Conservation (phyloP, 2,888 invertebrate genomes). For the Orthonevra nobilis region DNA sequence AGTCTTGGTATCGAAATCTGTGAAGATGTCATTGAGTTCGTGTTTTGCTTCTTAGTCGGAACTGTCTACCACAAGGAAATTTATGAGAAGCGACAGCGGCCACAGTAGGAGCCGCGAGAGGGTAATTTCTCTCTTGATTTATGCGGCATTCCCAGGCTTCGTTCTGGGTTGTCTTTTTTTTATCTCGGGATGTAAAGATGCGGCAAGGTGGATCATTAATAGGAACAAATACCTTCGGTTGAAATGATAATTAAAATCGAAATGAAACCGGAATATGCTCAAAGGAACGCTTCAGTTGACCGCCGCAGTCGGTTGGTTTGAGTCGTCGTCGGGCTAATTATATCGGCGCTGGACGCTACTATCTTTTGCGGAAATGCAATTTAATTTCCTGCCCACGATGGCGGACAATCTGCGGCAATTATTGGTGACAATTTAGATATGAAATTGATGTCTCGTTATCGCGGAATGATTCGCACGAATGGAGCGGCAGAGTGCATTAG, state of each 20-base stretch:
- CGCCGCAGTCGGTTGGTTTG: too few relatives aligned
- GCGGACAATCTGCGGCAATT: conserved; percentile 39
- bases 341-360: neutral
- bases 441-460: conserved; percentile 50
- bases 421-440: conserved; percentile 66
- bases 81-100: conserved; percentile 33
- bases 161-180: conserved; percentile 27
- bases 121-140: conserved; percentile 57
- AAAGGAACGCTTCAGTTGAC: neutral
- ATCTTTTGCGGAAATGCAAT: conserved; percentile 58
- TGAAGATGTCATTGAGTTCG: conserved; percentile 25
- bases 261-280: conserved; percentile 2
- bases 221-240: conserved; percentile 8
- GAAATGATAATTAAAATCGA: conserved; percentile 28
- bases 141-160: conserved; percentile 26
- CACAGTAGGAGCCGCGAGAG: conserved; percentile 18
- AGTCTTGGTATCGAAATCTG: conserved; percentile 9
- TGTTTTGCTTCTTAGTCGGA: conserved; percentile 9
- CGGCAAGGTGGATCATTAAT: conserved; percentile 34
- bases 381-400: conserved; percentile 58
- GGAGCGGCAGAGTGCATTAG: conserved; percentile 56
- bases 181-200: conserved; percentile 38
- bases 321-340: conserved; percentile 16
- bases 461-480: conserved; percentile 36
- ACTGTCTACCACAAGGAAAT: conserved; percentile 15